Evolutionary conservation across 2,797 vertebrate genomes (phyloP).

Genomic region (Pipistrellus nathusii): DNA sequence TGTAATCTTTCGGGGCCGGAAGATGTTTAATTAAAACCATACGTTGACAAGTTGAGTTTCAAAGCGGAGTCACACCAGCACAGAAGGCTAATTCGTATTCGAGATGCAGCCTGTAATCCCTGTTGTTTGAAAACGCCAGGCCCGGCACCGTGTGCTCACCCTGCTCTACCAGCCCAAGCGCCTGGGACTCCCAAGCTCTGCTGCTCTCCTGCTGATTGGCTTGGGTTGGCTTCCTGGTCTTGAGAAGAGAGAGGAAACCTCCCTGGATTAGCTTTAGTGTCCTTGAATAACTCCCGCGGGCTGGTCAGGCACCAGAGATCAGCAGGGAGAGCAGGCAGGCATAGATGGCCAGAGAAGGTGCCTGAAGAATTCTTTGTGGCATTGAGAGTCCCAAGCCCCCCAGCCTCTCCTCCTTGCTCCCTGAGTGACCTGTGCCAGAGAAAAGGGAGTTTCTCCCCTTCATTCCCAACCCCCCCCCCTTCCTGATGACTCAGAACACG

Average conservation of each 20-base stretch:
- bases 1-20: constrained; percentile 87
- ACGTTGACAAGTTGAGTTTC: constrained; percentile 85
- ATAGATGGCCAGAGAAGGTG: background rate
- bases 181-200: background rate
- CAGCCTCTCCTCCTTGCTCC: background rate
- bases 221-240: background rate
- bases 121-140: constrained; percentile 78
- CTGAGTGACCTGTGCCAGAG: background rate
- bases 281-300: background rate
- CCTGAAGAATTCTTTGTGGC: background rate
- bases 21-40: constrained; percentile 89
- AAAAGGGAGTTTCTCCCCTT: background rate
- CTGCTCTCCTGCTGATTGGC: background rate
- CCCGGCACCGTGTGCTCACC: accelerated
- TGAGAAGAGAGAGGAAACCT: background rate
- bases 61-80: constrained; percentile 83
- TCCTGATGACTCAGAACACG: background rate
- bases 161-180: constrained; percentile 62
- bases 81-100: constrained; percentile 86
- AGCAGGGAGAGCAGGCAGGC: background rate
- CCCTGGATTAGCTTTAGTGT: background rate
- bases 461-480: background rate
- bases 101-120: constrained; percentile 82
- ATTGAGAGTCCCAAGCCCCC: background rate
- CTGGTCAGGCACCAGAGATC: background rate